phyloP scores from a whole-genome alignment of 2,113 vertebrate genomes.

The Trichomycterus rosablanca region DNA sequence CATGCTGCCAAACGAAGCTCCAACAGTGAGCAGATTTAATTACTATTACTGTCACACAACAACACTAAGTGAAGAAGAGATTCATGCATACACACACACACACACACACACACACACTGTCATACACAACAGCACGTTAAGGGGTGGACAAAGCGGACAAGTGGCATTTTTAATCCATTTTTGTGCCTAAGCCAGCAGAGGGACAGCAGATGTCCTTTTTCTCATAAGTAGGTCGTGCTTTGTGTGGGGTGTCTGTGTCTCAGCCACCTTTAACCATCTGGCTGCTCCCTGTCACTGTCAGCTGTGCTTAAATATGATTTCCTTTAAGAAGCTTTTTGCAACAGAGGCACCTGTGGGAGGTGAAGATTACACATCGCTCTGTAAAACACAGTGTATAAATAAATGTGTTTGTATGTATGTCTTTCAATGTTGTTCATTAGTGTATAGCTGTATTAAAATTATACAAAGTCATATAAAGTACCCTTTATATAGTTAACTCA shows the following conservation, averaged over 20 bases:
- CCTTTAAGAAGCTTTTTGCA: conserved; percentile 67
- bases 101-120: conserved; percentile 2
- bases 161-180: conserved; percentile 63
- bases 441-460: no score
- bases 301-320: conserved; percentile 62
- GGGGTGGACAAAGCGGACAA: conserved; percentile 38
- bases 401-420: no score
- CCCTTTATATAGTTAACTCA: no score
- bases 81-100: conserved; percentile 12
- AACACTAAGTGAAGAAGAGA: conserved; percentile 44
- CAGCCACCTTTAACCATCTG: conserved; percentile 80
- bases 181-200: conserved; percentile 51
- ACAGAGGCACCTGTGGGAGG: conserved; percentile 45
- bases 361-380: conserved; percentile 33
- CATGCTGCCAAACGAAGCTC: no score
- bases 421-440: no score
- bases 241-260: conserved; percentile 38
- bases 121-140: conserved; percentile 42
- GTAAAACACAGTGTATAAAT: no score
- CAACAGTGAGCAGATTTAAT: conserved; percentile 34
- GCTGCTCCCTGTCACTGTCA: conserved; percentile 72
- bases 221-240: conserved; percentile 72
- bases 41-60: conserved; percentile 37
- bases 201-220: conserved; percentile 67
- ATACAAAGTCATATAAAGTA: no score